Conservation (phyloP, 2,888 invertebrate species). For the Arge pagana region DNA sequence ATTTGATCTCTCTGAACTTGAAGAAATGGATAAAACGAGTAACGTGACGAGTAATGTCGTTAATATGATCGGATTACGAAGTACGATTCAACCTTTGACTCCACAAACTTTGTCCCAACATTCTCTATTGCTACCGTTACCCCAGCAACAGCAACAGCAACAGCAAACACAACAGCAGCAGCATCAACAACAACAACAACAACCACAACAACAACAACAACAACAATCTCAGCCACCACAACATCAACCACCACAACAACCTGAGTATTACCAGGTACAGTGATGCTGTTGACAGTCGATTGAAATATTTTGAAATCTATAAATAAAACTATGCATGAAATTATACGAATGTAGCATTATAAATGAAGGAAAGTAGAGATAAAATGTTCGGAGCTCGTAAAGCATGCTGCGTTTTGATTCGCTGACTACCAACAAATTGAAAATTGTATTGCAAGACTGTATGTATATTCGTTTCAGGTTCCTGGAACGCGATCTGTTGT, state of each 20-base stretch:
- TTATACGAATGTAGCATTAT: too few relatives aligned
- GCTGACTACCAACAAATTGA: too few relatives aligned
- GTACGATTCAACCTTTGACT: conserved; percentile 37
- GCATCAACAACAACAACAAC: background rate
- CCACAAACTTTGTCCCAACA: conserved; percentile 43
- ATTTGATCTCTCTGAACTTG: conserved; percentile 78
- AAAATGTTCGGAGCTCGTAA: too few relatives aligned
- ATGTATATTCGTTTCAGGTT: conserved; percentile 41
- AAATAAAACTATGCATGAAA: too few relatives aligned
- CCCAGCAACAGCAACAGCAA: conserved; percentile 37
- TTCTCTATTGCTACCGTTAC: conserved; percentile 42
- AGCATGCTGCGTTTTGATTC: too few relatives aligned
- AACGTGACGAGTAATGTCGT: conserved; percentile 44
- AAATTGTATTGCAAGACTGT: too few relatives aligned
- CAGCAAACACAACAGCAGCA: conserved; percentile 29
- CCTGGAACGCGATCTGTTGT: conserved; percentile 49
- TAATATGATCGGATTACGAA: conserved; percentile 50
- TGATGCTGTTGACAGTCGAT: too few relatives aligned
- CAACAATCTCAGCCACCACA: conserved; percentile 30
- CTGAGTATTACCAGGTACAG: conserved; percentile 48
- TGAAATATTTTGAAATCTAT: too few relatives aligned
- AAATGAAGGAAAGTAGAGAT: too few relatives aligned
- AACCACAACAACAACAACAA: conserved; percentile 22
- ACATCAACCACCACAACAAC: conserved; percentile 33
- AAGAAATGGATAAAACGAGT: conserved; percentile 65